phyloP scores from a whole-genome alignment of 2,888 invertebrate genomes.

The Poecilobothrus nobilitatus region DNA sequence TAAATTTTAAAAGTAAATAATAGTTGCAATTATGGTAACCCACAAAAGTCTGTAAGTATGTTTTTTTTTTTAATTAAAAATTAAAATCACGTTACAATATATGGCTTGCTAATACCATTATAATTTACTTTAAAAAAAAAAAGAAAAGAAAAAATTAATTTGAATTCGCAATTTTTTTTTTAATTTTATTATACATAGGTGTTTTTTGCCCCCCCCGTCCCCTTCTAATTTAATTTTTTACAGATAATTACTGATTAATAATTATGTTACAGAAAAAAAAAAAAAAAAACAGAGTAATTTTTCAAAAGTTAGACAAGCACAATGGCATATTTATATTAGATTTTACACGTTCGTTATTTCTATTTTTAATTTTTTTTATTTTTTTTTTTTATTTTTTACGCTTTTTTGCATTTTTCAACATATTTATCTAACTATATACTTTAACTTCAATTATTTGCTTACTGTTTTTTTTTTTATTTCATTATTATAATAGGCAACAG shows the following conservation, averaged over 20 bases:
- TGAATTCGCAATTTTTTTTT: background rate
- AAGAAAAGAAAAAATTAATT: background rate
- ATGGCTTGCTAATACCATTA: background rate
- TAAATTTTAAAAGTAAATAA: too few relatives aligned
- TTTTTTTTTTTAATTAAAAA: background rate
- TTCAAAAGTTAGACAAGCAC: background rate
- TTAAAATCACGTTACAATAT: background rate
- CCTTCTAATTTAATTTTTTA: background rate
- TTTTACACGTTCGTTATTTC: background rate
- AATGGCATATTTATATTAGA: background rate
- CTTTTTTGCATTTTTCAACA: too few relatives aligned
- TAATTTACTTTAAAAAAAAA: background rate
- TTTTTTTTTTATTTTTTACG: too few relatives aligned
- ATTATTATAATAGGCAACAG: too few relatives aligned
- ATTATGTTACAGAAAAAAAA: background rate
- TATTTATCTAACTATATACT: too few relatives aligned
- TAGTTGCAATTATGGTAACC: too few relatives aligned
- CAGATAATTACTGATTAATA: background rate
- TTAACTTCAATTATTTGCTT: too few relatives aligned
- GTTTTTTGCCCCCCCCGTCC: too few relatives aligned
- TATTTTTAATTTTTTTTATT: too few relatives aligned
- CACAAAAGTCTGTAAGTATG: too few relatives aligned
- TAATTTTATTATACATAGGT: background rate
- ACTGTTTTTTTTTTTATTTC: too few relatives aligned
- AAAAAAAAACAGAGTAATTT: too few relatives aligned